Conservation (phyloP, 2,113 vertebrate species). For the Calypte anna region DNA sequence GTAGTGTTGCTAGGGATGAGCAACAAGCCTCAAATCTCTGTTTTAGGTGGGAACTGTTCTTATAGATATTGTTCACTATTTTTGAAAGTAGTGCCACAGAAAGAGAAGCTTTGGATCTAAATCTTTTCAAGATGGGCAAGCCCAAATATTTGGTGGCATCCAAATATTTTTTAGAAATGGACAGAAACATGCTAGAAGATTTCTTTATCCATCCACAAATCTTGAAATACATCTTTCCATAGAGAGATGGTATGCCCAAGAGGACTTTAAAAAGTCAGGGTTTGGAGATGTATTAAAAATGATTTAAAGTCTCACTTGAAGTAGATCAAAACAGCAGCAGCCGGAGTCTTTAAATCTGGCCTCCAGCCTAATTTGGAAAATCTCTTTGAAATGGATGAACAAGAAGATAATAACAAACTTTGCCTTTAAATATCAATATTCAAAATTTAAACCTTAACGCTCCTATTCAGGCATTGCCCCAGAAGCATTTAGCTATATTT, state of each 20-base stretch:
- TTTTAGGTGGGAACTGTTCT: not conserved
- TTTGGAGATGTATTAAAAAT: not conserved
- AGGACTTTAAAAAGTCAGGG: not conserved
- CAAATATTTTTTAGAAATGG: not conserved
- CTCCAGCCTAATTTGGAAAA: not conserved
- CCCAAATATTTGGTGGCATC: not conserved
- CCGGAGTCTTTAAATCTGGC: not conserved
- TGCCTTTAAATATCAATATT: not conserved
- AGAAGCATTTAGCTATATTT: not conserved
- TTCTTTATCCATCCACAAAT: not conserved
- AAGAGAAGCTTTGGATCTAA: not conserved
- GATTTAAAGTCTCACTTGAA: not conserved
- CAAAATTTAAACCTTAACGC: not conserved
- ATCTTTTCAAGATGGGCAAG: not conserved
- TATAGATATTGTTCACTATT: not conserved
- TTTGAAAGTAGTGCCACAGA: not conserved
- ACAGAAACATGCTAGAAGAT: not conserved
- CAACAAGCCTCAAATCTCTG: not conserved
- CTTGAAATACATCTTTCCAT: not conserved
- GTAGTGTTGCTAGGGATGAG: not conserved
- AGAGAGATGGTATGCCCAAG: not conserved
- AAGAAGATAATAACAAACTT: not conserved
- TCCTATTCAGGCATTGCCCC: not conserved
- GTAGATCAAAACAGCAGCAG: not conserved
- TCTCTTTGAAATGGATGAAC: not conserved